phyloP scores from a whole-genome alignment of 2,888 invertebrate species.

The Drosophila infuscata region DNA sequence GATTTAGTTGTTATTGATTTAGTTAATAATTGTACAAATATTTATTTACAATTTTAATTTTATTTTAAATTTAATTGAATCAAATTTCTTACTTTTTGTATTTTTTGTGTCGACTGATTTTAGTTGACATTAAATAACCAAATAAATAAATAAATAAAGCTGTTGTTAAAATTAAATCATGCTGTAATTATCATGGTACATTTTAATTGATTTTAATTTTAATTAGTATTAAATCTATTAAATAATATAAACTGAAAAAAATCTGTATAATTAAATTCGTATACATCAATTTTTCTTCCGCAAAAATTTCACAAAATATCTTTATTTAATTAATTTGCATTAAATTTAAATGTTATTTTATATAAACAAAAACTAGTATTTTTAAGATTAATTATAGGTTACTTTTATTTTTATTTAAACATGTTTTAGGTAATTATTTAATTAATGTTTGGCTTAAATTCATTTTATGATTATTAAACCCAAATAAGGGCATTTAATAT shows the following conservation, averaged over 20 bases:
- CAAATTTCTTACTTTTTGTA: too few species aligned
- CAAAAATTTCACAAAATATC: too few species aligned
- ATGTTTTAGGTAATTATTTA: neutral
- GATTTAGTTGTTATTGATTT: too few species aligned
- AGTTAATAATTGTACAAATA: neutral
- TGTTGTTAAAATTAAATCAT: neutral
- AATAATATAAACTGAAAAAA: neutral
- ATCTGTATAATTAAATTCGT: too few species aligned
- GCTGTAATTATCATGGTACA: neutral
- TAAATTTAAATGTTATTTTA: neutral
- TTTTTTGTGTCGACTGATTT: too few species aligned
- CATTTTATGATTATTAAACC: neutral
- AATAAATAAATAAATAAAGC: neutral
- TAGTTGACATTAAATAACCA: too few species aligned
- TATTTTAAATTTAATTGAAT: too few species aligned
- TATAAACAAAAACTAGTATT: neutral
- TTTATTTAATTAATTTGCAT: too few species aligned
- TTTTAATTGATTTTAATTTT: neutral
- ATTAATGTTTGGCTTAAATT: neutral
- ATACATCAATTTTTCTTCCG: too few species aligned
- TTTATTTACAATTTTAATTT: too few species aligned
- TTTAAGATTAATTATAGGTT: too few species aligned
- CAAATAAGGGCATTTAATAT: slow-evolving; percentile 13
- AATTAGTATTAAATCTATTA: neutral
- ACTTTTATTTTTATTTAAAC: neutral